A percentile compares a stretch with the other conserved stretches of the same genome.
phyloP scores from a whole-genome alignment of 2,888 invertebrate genomes.

The Drosophila pseudotalamancana region DNA sequence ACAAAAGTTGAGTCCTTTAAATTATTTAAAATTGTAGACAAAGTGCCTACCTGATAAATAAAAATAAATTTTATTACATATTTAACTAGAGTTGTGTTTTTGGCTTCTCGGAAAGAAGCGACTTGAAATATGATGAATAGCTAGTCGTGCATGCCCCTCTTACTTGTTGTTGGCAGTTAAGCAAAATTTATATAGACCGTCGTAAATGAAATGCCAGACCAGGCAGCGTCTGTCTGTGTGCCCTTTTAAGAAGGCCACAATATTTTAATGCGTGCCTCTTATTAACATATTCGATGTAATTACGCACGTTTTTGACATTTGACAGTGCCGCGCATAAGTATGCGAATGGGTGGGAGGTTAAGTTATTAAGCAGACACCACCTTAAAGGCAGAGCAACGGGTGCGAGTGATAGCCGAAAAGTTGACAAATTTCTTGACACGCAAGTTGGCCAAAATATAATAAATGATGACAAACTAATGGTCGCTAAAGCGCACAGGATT shows the following conservation, averaged over 20 bases:
- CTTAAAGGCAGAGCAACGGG: neutral
- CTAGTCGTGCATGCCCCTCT: neutral
- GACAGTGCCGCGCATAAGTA: slow-evolving; percentile 39
- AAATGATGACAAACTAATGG: slow-evolving; percentile 73
- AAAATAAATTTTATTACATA: too few species aligned
- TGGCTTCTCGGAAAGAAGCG: too few species aligned
- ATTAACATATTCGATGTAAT: slow-evolving; percentile 76
- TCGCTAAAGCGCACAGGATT: slow-evolving; percentile 50
- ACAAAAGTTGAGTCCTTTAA: too few species aligned
- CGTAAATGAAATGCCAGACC: slow-evolving; percentile 40
- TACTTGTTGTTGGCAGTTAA: neutral
- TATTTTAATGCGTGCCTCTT: slow-evolving; percentile 55
- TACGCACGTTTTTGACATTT: slow-evolving; percentile 72
- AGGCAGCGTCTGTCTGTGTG: slow-evolving; percentile 9
- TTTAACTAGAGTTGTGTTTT: too few species aligned
- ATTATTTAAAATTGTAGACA: too few species aligned
- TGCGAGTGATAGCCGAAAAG: slow-evolving; percentile 4
- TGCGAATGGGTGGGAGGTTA: slow-evolving; percentile 15
- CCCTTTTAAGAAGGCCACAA: slow-evolving; percentile 50
- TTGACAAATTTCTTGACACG: slow-evolving; percentile 57
- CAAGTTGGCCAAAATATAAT: slow-evolving; percentile 66
- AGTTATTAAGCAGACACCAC: slow-evolving; percentile 33
- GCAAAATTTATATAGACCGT: slow-evolving; percentile 34
- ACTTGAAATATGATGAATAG: too few species aligned
- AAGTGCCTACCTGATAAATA: too few species aligned